Conservation (phyloP, 1,140 invertebrate genomes). For the Hypothenemus hampei region DNA sequence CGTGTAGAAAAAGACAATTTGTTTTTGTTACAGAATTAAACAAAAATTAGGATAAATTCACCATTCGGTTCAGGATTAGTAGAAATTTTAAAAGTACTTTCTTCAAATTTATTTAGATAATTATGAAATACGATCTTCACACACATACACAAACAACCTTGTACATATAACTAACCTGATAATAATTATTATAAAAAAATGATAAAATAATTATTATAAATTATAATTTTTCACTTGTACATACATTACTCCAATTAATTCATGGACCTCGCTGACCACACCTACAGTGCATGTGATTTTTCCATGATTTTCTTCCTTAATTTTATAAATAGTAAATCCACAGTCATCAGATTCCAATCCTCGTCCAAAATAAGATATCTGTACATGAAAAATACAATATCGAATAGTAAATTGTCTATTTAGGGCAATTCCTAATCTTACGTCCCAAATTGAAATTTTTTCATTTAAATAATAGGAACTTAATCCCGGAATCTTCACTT, state of each 20-base stretch:
- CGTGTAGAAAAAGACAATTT: slow-evolving; percentile 4
- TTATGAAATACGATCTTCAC: no score
- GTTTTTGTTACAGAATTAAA: slow-evolving; percentile 6
- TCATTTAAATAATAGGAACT: slow-evolving; percentile 38
- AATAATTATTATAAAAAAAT: no score
- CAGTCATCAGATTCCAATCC: slow-evolving; percentile 60
- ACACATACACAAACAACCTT: no score
- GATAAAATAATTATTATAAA: no score
- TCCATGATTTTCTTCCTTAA: slow-evolving; percentile 62
- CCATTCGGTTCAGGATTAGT: slow-evolving; percentile 65
- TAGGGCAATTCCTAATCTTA: slow-evolving; percentile 27
- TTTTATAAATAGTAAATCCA: slow-evolving; percentile 57
- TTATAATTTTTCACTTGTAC: slow-evolving; percentile 68
- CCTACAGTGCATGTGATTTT: slow-evolving; percentile 60
- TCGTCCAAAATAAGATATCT: slow-evolving; percentile 51
- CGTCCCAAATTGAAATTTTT: slow-evolving; percentile 30
- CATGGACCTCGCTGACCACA: slow-evolving; percentile 48
- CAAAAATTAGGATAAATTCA: slow-evolving; percentile 39
- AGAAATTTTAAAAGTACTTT: slow-evolving; percentile 62
- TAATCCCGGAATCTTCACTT: slow-evolving; percentile 42
- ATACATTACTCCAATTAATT: slow-evolving; percentile 54
- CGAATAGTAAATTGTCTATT: not conserved
- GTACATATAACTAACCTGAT: no score
- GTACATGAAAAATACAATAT: not conserved
- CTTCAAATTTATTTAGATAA: no score